Percentiles rank a stretch among this genome's conserved stretches.
Conservation (phyloP, 2,797 vertebrate genomes). For the Phataginus tricuspis region DNA sequence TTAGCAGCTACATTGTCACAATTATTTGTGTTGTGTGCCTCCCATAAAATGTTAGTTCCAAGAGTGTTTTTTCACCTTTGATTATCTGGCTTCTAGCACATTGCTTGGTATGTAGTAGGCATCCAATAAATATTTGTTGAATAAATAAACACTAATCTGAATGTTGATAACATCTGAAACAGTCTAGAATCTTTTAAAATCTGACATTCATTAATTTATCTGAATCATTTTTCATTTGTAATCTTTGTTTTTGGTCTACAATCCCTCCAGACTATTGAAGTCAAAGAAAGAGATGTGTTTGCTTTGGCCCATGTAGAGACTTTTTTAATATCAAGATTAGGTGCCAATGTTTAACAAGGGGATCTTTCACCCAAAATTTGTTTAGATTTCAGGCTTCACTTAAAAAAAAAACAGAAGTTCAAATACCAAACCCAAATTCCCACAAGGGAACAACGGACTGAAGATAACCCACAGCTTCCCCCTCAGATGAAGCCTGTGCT, state of each 20-base stretch:
- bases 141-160: conserved; percentile 22
- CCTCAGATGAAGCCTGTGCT: not conserved
- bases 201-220: not conserved
- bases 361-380: not conserved
- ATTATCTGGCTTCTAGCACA: not conserved
- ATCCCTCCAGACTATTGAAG: not conserved
- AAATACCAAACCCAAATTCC: not conserved
- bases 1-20: not conserved
- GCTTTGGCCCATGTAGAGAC: not conserved
- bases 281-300: conserved; percentile 24
- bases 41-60: not conserved
- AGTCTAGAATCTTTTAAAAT: conserved; percentile 11
- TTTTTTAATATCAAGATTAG: conserved; percentile 2
- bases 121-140: not conserved
- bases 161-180: not conserved
- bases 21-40: not conserved
- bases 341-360: not conserved
- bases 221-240: not conserved
- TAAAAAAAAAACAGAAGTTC: not conserved
- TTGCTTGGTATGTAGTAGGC: not conserved
- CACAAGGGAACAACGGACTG: not conserved
- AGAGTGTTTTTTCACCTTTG: not conserved
- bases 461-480: not conserved
- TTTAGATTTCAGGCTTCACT: not conserved
- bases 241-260: not conserved